Evolutionary conservation across 2,888 invertebrate genomes (phyloP).

Genomic region (Heliconius hortense): DNA sequence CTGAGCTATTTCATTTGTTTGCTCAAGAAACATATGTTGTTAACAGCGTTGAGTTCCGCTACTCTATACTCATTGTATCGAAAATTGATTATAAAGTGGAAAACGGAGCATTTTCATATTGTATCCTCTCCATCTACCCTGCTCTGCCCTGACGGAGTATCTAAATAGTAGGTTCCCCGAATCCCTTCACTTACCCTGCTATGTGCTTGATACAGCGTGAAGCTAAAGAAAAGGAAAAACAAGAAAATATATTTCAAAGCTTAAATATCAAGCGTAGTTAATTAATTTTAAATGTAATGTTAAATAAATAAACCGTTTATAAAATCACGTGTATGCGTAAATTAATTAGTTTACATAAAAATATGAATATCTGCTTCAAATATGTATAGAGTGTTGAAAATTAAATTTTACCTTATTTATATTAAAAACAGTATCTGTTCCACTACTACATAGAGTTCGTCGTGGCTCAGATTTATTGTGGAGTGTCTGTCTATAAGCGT

Average conservation of each 20-base stretch:
- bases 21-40: not conserved
- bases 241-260: not conserved
- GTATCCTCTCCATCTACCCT: not conserved
- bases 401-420: not conserved
- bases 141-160: not conserved
- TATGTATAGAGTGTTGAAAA: not conserved
- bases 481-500: too few relatives aligned
- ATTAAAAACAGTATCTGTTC: not conserved
- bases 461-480: too few relatives aligned
- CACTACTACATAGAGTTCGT: too few relatives aligned
- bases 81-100: not conserved
- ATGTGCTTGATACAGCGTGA: not conserved
- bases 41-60: too few relatives aligned
- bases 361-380: not conserved
- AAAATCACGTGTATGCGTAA: not conserved
- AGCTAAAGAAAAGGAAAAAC: not conserved
- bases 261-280: not conserved
- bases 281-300: slow-evolving; percentile 10
- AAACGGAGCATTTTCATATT: not conserved
- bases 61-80: not conserved
- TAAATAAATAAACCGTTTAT: not conserved
- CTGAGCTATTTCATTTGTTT: not conserved
- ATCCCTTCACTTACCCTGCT: not conserved
- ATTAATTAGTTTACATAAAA: slow-evolving; percentile 8
- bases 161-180: not conserved